phyloP scores from a whole-genome alignment of 2,888 invertebrate species.

The Bellardia pandia region DNA sequence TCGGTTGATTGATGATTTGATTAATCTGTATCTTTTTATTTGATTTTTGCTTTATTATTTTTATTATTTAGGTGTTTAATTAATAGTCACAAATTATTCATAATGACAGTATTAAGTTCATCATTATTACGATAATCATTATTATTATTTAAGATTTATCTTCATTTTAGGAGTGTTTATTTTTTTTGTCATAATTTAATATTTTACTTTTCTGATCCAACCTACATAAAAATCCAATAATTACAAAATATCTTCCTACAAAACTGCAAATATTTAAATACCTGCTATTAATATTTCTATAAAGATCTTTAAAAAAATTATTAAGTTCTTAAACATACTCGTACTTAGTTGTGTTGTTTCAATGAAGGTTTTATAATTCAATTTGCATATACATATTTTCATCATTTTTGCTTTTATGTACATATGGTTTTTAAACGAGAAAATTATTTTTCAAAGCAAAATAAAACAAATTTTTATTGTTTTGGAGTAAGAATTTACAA shows the following conservation, averaged over 20 bases:
- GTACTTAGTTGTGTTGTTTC: background rate
- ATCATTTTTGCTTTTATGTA: no score
- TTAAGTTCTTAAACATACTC: background rate
- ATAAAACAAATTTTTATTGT: no score
- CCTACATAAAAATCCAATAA: slow-evolving; percentile 31
- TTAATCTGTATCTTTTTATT: background rate
- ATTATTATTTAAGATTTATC: slow-evolving; percentile 16
- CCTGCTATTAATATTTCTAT: slow-evolving; percentile 2
- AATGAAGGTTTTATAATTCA: no score
- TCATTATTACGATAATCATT: slow-evolving; percentile 30
- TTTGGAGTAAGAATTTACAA: no score
- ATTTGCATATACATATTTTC: no score
- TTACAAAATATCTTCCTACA: slow-evolving; percentile 38
- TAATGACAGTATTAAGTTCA: slow-evolving; percentile 17
- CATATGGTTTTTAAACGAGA: background rate
- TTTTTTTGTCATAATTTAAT: slow-evolving; percentile 12
- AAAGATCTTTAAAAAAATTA: background rate
- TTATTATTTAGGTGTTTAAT: slow-evolving; percentile 28
- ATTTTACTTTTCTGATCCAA: background rate
- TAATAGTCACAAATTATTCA: slow-evolving; percentile 6
- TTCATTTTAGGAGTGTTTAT: slow-evolving; percentile 27
- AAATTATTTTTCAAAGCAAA: no score
- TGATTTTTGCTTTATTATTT: background rate
- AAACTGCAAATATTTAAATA: background rate
- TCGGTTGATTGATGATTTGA: background rate